Percentiles rank a stretch among this genome's conserved stretches.
phyloP scores from a whole-genome alignment of 2,797 vertebrate genomes.

The Phaenicophaeus curvirostris region DNA sequence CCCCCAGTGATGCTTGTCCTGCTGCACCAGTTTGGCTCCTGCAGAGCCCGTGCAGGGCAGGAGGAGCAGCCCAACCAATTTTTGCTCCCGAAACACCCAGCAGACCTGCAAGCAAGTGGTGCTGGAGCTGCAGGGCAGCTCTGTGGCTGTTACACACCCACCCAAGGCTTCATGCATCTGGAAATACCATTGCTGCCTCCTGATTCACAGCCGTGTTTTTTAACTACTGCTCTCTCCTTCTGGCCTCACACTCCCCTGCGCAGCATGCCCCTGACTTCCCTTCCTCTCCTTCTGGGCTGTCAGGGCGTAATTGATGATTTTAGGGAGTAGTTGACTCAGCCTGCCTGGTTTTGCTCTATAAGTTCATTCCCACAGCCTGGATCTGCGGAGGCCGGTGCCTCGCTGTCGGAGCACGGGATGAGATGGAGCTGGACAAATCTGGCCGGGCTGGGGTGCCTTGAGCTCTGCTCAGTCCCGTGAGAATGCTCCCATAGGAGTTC shows the following conservation, averaged over 20 bases:
- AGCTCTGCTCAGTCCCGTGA: rapidly evolving
- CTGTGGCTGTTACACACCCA: neutral
- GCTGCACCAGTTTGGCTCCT: rapidly evolving
- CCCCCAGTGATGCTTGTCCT: rapidly evolving
- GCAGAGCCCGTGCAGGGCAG: rapidly evolving
- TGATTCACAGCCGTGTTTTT: neutral
- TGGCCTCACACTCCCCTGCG: conserved; percentile 40
- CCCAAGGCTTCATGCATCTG: neutral
- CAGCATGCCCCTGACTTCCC: conserved; percentile 33
- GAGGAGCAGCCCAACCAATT: rapidly evolving
- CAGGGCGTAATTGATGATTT: conserved; percentile 47
- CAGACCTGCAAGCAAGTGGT: rapidly evolving
- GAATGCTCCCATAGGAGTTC: rapidly evolving
- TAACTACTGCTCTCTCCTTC: conserved; percentile 5
- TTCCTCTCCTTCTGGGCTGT: conserved; percentile 52
- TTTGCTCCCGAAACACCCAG: neutral
- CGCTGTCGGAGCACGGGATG: rapidly evolving
- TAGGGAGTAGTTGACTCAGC: conserved; percentile 53
- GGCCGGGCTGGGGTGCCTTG: rapidly evolving
- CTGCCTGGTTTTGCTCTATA: conserved; percentile 41
- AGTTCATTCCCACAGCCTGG: conserved; percentile 5
- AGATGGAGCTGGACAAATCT: neutral
- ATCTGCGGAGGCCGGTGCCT: neutral
- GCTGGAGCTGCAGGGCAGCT: neutral
- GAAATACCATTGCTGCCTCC: conserved; percentile 30